Base-by-base conservation (phyloP, 2,797 vertebrate species). In the Malurus splendens region DNA sequence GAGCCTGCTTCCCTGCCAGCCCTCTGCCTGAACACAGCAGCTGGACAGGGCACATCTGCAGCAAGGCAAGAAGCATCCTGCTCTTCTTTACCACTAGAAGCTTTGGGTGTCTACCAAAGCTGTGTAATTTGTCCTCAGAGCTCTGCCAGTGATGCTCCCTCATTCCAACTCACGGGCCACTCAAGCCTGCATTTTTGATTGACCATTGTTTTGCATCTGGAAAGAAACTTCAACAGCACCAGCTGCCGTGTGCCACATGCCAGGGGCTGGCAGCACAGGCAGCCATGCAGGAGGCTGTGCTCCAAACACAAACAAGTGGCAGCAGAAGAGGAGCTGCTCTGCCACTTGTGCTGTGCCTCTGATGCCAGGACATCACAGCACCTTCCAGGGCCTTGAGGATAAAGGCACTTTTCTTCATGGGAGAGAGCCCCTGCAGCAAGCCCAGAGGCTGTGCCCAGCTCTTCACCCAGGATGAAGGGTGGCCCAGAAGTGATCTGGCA, bases 281-380 rank as follows among this genome's bases (percentile, higher is more conserved):
- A 50, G 76, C 50, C 0, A 0, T 30, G 22, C 56, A 56, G 5
- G 36, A 36, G 9, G 42, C 76, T 86, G 57, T 20, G n/a, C 48
- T 93, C 87, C 89, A 86, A 78, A 73, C 56, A 90, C 89, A 86
- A 78, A 73, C 56, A 90, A 50, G 64, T 66, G 74, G 64, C 10
- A 4, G 74, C 70, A 86, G 22, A 67, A 86, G n/a, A 71, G 71
- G 47, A 65, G 67, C 66, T 61, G 47, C 45, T 68, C 56, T 45
- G 60, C 38, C 47, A 45, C 42, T 83, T 10, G 7, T 72, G 59
- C 47, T 0, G 5, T 10, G 32, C 25, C 38, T 30, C 57, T 17
- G 10, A 18, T 50, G 48, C 54, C 79, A 83, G 38, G 33, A 70
- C 52, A 67, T 14, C 45, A 55, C 0, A 0, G 61, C 25, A 77